Evolutionary conservation across 2,888 invertebrate species (phyloP).

Genomic region (Lithophane socia): DNA sequence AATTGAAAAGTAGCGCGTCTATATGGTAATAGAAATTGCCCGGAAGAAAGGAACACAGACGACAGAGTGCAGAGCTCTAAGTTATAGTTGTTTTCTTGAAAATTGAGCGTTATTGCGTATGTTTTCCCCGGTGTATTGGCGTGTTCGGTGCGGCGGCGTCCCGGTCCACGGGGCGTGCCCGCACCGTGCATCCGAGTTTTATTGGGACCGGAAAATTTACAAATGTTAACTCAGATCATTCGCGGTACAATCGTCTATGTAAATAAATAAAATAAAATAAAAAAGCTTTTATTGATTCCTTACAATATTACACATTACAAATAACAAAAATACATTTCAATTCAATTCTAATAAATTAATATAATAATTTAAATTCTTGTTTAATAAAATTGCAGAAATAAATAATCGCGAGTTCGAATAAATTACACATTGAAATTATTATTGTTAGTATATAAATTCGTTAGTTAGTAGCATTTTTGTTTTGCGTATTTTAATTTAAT

Average conservation of each 20-base stretch:
- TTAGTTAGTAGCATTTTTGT: too few species aligned
- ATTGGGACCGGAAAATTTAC: slow-evolving; percentile 81
- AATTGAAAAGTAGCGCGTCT: slow-evolving; percentile 91
- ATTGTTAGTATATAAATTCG: too few species aligned
- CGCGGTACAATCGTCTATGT: slow-evolving; percentile 73
- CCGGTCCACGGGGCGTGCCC: slow-evolving; percentile 62
- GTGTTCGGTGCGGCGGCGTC: slow-evolving; percentile 60
- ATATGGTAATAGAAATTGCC: slow-evolving; percentile 91
- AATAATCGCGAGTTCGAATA: too few species aligned
- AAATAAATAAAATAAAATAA: too few species aligned
- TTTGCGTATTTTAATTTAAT: too few species aligned
- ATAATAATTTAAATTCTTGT: too few species aligned
- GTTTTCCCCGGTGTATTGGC: slow-evolving; percentile 78
- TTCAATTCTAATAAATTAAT: too few species aligned
- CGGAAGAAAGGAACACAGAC: slow-evolving; percentile 89
- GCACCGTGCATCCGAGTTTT: slow-evolving; percentile 73
- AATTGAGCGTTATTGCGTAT: slow-evolving; percentile 89
- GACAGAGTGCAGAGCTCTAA: slow-evolving; percentile 88
- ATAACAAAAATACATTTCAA: too few species aligned
- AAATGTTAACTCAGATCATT: slow-evolving; percentile 81
- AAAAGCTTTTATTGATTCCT: too few species aligned
- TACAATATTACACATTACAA: too few species aligned
- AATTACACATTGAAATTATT: too few species aligned
- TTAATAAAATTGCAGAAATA: too few species aligned
- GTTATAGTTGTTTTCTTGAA: slow-evolving; percentile 89